Evolutionary conservation across 2,888 invertebrate genomes (phyloP).

Genomic region (Antitype chi): DNA sequence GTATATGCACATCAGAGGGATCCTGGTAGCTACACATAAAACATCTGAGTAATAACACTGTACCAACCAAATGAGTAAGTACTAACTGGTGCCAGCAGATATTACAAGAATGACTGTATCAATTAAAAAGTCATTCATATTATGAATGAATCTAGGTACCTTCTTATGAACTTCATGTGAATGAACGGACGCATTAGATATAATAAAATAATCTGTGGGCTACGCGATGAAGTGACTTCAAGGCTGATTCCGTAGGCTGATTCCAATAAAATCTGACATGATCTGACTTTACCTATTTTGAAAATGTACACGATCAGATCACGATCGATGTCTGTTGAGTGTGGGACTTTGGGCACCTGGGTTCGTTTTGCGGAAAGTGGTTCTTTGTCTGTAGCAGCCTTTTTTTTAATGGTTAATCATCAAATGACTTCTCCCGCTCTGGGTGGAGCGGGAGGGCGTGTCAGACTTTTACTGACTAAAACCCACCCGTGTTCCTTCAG

Average conservation of each 20-base stretch:
- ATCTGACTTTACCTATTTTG: constrained; percentile 9
- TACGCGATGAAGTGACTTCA: constrained; percentile 1
- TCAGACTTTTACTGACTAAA: no score
- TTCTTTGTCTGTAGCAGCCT: neutral
- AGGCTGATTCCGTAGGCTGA: neutral
- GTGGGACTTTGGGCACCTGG: no score
- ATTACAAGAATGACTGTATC: constrained; percentile 38
- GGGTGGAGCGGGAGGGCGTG: no score
- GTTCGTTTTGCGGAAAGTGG: neutral
- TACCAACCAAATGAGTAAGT: constrained; percentile 28
- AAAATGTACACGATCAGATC: neutral
- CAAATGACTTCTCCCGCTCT: no score
- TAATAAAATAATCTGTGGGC: constrained; percentile 1
- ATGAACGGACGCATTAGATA: constrained; percentile 30
- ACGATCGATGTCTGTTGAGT: neutral
- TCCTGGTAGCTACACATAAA: neutral
- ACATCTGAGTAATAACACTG: constrained; percentile 1
- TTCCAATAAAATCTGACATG: constrained; percentile 17
- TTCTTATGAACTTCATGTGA: constrained; percentile 12
- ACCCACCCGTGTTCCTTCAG: no score
- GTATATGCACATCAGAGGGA: neutral
- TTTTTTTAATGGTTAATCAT: no score
- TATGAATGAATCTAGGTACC: constrained; percentile 39
- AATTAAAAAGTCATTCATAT: constrained; percentile 45
- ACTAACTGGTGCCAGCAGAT: constrained; percentile 10